Evolutionary conservation across 2,113 vertebrate species (phyloP), one percentile per base, ranked within the genome.

Genomic region (Hemiscyllium ocellatum): DNA sequence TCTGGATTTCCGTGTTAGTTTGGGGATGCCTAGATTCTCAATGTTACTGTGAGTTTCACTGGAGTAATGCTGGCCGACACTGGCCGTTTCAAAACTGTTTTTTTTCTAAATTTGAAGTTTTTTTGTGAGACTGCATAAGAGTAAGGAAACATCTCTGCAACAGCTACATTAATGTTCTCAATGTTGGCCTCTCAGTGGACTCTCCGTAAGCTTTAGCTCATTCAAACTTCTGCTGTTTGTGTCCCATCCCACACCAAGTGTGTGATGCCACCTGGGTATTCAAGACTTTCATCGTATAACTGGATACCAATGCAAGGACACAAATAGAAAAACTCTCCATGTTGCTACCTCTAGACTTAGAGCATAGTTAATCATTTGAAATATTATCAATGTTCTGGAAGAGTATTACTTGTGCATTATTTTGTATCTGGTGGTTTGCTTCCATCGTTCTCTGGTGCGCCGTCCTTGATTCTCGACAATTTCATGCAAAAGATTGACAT

Each of bases 391-490:
- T 26, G 13, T 15, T 29, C 5, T 22, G 78, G 26, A 26, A 61
- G 26, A 24, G n/a, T 90, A 47, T 70, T 37, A 68, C 0, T 95
- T 47, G 29, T 26, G 66, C 1, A 47, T 66, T 86, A 94, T 96
- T 96, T 96, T 96, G 97, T 69, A 96, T 97, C 83, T 95, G 95
- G 98, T 97, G 0, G 78, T 97, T 96, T 97, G 97, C 89, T 94
- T 98, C 98, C 98, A 98, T 29, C 98, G 96, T 2, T 98, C 97
- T 90, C 97, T 96, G 33, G 98, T 98, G 97, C 98, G 98, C 47
- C 98, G 97, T 5, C 98, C 98, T 13, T 97, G 97, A 96, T 98
- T 98, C 96, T 98, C 97, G 52, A 97, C 97, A 4, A 98, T 98
- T 94, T 98, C 98, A 2, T 98, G 97, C 95, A 98, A 96, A 96